Percentiles rank a stretch among this genome's conserved stretches.
Evolutionary conservation across 2,888 invertebrate genomes (phyloP).

Genomic region (Caenorhabditis angaria): DNA sequence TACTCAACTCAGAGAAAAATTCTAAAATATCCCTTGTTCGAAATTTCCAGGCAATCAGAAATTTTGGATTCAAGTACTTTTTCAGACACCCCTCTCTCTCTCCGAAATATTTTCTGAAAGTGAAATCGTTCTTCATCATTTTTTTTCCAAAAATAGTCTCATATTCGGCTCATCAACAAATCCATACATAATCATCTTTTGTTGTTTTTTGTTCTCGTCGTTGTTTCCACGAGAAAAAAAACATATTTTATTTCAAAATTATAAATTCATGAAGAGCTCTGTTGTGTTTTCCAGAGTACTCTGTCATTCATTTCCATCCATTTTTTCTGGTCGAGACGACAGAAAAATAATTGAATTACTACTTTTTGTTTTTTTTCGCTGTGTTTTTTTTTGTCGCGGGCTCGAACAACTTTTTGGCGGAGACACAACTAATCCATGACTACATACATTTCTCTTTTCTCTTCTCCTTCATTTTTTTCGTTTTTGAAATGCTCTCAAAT

Average conservation of each 20-base stretch:
- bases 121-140: neutral
- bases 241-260: neutral
- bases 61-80: neutral
- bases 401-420: neutral
- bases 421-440: neutral
- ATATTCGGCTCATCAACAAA: neutral
- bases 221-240: neutral
- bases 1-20: neutral
- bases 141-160: neutral
- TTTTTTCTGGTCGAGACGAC: neutral
- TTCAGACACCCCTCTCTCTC: too few species aligned
- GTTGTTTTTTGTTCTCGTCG: neutral
- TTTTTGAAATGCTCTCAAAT: too few species aligned
- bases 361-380: neutral
- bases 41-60: neutral
- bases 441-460: neutral
- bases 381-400: neutral
- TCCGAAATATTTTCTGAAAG: neutral
- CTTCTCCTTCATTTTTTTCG: neutral
- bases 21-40: neutral
- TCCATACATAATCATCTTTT: slow-evolving; percentile 1
- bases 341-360: neutral
- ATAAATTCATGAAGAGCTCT: neutral
- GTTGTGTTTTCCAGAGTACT: neutral
- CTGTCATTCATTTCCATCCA: neutral